Base-by-base conservation (phyloP, 2,113 vertebrate species). In the Salvelinus fontinalis region DNA sequence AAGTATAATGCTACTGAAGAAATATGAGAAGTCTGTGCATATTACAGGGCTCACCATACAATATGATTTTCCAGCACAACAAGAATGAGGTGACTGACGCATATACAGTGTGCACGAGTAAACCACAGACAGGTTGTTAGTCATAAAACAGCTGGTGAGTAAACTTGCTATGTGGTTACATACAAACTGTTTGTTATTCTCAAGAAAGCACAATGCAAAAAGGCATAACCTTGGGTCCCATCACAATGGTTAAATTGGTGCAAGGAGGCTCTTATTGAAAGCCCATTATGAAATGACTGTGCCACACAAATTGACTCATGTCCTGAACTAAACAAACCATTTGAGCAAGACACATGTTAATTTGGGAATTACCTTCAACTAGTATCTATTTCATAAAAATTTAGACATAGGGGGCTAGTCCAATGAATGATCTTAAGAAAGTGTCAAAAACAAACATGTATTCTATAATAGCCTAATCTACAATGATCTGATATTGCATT, bases 231-330 rank as follows among this genome's bases (percentile, higher is more conserved):
- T 44, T 44, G 9, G 39, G 9, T 9, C 9, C 39, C 39, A 54
- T 54, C n/a, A 13, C 39, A 22, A 65, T 65, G 67, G 67, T 68
- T 34, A 39, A 11, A 62, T 22, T 16, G 59, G 31, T 14, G 8
- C 44, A 44, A 70, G 27, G n/a, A 57, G 39, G 44, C 72, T 80
- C 75, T 82, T n/a, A 73, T 73, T 68, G 71, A 77, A 79, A 83
- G 66, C 76, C 66, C 74, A 73, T 77, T 75, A 72, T 74, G 24
- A 62, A 62, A 44, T 44, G 62, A 68, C 13, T 26, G 62, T 9
- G 0, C 24, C 1, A 12, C 24, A 51, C 60, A 69, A 39, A 24
- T 11, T 51, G n/a, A 39, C n/a, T 14, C 9, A 71, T 1, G 2
- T 69, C 59, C 14, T 22, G 9, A 14, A 29, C 70, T 71, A 20